Percentiles rank a stretch among this genome's conserved stretches.
These are phyloP conservation scores for Poeciliopsis prolifica DNA, from an alignment of 2,113 vertebrate species.

Conservation along the genomic window DNA sequence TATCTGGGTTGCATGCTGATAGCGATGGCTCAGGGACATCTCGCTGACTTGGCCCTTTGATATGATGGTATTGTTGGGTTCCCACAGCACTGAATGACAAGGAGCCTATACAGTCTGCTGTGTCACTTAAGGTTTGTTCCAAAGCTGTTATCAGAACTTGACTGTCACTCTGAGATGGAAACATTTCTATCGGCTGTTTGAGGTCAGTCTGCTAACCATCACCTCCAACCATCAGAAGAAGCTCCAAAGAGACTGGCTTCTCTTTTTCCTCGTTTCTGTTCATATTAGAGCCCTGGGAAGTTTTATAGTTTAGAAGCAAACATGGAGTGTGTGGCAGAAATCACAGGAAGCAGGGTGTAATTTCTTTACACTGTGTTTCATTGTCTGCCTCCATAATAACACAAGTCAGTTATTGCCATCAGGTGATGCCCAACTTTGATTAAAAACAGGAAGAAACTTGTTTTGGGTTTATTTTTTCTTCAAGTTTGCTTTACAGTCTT, in stretches of 20 bases:
- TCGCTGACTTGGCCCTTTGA: too few species aligned
- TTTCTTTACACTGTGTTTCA: slow-evolving; percentile 25
- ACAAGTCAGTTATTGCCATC: too few species aligned
- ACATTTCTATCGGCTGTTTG: slow-evolving; percentile 8
- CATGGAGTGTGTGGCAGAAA: slow-evolving; percentile 34
- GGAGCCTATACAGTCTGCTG: neutral
- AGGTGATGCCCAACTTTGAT: neutral
- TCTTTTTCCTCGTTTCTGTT: neutral
- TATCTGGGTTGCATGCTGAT: too few species aligned
- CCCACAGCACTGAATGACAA: neutral
- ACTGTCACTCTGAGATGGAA: slow-evolving; percentile 33
- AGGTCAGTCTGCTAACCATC: neutral
- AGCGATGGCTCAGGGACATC: too few species aligned
- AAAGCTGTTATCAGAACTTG: slow-evolving; percentile 26
- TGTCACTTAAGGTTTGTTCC: too few species aligned
- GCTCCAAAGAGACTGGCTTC: neutral
- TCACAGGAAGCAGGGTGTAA: slow-evolving; percentile 7
- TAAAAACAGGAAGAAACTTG: too few species aligned
- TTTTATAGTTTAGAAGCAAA: neutral
- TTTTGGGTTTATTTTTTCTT: too few species aligned
- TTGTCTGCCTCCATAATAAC: slow-evolving; percentile 12
- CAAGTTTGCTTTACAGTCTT: too few species aligned
- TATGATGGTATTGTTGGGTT: too few species aligned
- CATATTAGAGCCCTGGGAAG: neutral
- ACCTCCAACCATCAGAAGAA: neutral